Conservation (phyloP, 2,888 invertebrate species). For the Andrena bicolor region DNA sequence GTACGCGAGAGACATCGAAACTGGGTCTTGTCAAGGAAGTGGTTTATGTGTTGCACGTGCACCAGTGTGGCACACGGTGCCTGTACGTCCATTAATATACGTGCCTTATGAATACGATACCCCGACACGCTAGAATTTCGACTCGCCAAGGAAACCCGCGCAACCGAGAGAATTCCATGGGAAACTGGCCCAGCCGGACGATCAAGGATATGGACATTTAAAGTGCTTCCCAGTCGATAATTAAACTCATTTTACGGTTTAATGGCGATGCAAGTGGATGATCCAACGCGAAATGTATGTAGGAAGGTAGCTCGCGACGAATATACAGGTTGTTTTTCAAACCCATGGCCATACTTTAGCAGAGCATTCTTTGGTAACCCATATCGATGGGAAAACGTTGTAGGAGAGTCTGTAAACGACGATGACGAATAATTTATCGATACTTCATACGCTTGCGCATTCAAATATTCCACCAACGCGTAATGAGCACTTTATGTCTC, state of each 20-base stretch:
- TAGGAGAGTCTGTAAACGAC: too few species aligned
- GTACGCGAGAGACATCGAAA: conserved; percentile 61
- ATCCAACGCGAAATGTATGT: not conserved
- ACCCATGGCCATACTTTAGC: too few species aligned
- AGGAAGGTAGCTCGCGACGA: too few species aligned
- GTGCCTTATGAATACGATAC: conserved; percentile 53
- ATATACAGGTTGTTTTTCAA: too few species aligned
- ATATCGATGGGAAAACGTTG: too few species aligned
- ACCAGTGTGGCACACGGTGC: conserved; percentile 36
- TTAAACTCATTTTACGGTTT: conserved; percentile 34
- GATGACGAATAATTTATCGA: too few species aligned
- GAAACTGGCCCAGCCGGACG: conserved; percentile 38
- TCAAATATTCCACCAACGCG: too few species aligned
- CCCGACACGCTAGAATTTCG: conserved; percentile 58
- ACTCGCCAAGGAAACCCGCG: conserved; percentile 42
- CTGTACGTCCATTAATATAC: conserved; percentile 45
- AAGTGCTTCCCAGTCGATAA: conserved; percentile 44
- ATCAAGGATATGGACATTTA: conserved; percentile 46
- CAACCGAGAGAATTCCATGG: conserved; percentile 37
- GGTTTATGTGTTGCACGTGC: conserved; percentile 63
- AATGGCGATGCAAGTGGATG: not conserved
- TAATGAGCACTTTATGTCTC: too few species aligned
- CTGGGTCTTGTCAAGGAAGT: conserved; percentile 72
- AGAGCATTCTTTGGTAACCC: too few species aligned
- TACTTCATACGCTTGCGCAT: too few species aligned